Conservation (phyloP, 2,888 invertebrate genomes). For the Zygogramma bicolorata region DNA sequence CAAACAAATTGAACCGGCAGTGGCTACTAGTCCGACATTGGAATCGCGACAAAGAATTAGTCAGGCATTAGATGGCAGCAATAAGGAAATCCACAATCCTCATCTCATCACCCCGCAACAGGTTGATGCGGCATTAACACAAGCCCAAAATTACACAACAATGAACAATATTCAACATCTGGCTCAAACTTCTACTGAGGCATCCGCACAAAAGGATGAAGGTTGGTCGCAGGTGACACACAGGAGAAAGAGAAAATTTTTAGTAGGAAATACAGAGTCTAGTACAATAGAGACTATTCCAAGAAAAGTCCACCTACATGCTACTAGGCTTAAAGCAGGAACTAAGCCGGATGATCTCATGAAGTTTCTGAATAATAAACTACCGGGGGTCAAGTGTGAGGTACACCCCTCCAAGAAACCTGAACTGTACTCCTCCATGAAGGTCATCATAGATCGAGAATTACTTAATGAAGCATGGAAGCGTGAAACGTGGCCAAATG, state of each 20-base stretch:
- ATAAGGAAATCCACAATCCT: no score
- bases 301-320: slow-evolving; percentile 14
- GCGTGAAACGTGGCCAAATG: slow-evolving; percentile 18
- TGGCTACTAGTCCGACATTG: no score
- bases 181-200: not conserved
- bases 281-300: no score
- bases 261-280: no score
- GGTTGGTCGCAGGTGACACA: slow-evolving; percentile 7
- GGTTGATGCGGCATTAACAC: no score
- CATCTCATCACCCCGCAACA: no score
- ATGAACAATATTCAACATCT: slow-evolving; percentile 6
- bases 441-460: slow-evolving; percentile 9
- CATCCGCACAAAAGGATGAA: slow-evolving; percentile 3
- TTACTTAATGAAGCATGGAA: slow-evolving; percentile 17
- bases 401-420: slow-evolving; percentile 10
- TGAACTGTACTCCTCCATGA: slow-evolving; percentile 4
- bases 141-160: no score
- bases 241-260: no score
- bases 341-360: slow-evolving; percentile 7
- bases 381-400: slow-evolving; percentile 4
- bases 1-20: slow-evolving; percentile 16
- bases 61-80: no score
- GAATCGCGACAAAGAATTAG: no score
- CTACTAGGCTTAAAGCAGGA: slow-evolving; percentile 11
- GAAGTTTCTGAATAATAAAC: slow-evolving; percentile 15